These are phyloP conservation scores for Stichodactyla mertensii DNA, from an alignment of 64 coral and sea anemone genomes.

Conservation along the genomic window DNA sequence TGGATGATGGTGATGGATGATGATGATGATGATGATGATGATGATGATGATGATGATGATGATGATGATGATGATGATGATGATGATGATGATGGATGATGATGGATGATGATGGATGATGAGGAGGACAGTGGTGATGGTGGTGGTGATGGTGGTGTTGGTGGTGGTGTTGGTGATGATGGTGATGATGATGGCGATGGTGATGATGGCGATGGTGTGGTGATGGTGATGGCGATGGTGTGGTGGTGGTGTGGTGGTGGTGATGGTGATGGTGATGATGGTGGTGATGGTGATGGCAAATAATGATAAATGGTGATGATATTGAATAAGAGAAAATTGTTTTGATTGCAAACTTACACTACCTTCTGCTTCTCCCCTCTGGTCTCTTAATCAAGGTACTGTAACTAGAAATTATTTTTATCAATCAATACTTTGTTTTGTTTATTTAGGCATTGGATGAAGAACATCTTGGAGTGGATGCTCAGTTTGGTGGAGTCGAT, in stretches of 20 bases:
- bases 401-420: too few relatives aligned
- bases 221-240: not conserved
- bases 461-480: slow-evolving; percentile 85
- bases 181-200: too few relatives aligned
- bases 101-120: not conserved
- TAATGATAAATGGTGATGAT: not conserved
- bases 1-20: too few relatives aligned
- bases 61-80: not conserved
- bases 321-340: not conserved
- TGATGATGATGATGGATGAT: not conserved
- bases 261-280: not conserved
- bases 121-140: too few relatives aligned
- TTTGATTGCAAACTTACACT: too few relatives aligned
- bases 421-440: not conserved
- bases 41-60: not conserved
- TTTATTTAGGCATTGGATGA: slow-evolving; percentile 83
- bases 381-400: too few relatives aligned
- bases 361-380: too few relatives aligned
- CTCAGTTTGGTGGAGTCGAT: slow-evolving; percentile 98
- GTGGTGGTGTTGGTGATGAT: too few relatives aligned
- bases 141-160: too few relatives aligned
- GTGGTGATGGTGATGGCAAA: not conserved
- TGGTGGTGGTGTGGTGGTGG: not conserved
- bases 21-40: not conserved
- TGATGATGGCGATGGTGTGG: too few relatives aligned